Percentiles rank a stretch among this genome's conserved stretches.
Conservation (phyloP, 2,888 invertebrate species). For the Glyphotaelius pellucidus region DNA sequence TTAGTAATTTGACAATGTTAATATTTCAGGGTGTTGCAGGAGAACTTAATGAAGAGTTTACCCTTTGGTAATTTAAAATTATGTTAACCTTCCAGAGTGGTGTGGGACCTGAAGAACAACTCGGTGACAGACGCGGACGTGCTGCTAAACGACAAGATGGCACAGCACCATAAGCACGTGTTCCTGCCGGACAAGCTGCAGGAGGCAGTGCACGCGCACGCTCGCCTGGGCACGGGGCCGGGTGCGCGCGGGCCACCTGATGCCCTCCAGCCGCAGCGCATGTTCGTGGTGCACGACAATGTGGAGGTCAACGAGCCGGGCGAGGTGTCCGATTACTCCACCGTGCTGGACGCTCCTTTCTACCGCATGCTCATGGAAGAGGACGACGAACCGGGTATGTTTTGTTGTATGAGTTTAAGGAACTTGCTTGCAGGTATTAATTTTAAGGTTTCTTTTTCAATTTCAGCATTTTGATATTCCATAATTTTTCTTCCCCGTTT, state of each 20-base stretch:
- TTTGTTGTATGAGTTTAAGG: background rate
- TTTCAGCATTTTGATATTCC: no score
- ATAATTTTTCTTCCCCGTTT: no score
- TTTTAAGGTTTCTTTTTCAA: no score
- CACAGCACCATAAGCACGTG: slow-evolving; percentile 80
- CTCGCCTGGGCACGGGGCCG: slow-evolving; percentile 73
- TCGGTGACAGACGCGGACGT: slow-evolving; percentile 75
- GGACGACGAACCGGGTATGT: slow-evolving; percentile 73
- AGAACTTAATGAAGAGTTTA: background rate
- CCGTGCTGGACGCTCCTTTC: slow-evolving; percentile 78
- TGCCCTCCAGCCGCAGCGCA: slow-evolving; percentile 80
- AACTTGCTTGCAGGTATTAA: no score
- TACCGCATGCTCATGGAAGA: slow-evolving; percentile 81
- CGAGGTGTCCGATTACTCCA: slow-evolving; percentile 79
- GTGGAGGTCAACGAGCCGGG: slow-evolving; percentile 83
- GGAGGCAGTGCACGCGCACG: slow-evolving; percentile 80
- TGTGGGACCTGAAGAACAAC: slow-evolving; percentile 75
- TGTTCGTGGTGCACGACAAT: slow-evolving; percentile 85
- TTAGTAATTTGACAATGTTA: background rate
- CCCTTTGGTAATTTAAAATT: no score
- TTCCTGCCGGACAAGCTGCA: slow-evolving; percentile 84
- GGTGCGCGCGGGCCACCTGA: slow-evolving; percentile 71
- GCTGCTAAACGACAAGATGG: slow-evolving; percentile 75
- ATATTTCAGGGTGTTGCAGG: background rate
- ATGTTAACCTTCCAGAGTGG: slow-evolving; percentile 75